Evolutionary conservation across 2,888 invertebrate genomes (phyloP).

Genomic region (Harpalus rufipes): DNA sequence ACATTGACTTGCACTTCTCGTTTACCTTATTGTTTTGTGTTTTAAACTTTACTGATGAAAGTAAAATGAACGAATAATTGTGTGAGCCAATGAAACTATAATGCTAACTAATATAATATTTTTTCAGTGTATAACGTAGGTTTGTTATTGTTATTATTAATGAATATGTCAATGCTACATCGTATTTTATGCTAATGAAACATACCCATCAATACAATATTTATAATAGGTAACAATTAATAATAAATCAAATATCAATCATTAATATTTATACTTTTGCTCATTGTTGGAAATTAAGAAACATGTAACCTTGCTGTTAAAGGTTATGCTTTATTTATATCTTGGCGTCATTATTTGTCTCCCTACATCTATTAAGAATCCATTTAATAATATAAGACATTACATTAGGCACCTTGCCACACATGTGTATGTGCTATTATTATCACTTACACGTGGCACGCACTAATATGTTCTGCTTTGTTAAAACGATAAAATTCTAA

Average conservation of each 20-base stretch:
- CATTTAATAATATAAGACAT: constrained; percentile 16
- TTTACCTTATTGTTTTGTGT: too few relatives aligned
- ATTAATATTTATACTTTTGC: background rate
- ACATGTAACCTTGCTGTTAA: background rate
- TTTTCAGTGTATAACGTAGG: too few relatives aligned
- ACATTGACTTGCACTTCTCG: too few relatives aligned
- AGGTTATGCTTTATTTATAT: background rate
- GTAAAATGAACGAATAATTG: too few relatives aligned
- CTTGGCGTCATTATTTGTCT: background rate
- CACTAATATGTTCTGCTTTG: constrained; percentile 5
- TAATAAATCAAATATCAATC: constrained; percentile 1
- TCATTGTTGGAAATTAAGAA: constrained; percentile 1
- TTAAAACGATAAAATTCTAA: background rate
- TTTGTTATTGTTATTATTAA: too few relatives aligned
- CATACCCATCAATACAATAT: background rate
- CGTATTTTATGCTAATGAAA: background rate
- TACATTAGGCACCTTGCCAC: background rate
- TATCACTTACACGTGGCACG: background rate
- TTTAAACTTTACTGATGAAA: too few relatives aligned
- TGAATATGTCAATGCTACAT: background rate
- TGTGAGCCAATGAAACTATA: too few relatives aligned
- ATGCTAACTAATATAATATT: too few relatives aligned
- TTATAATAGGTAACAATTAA: background rate
- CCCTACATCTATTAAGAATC: constrained; percentile 4
- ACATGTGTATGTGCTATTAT: constrained; percentile 26